phyloP scores from a whole-genome alignment of 2,888 invertebrate species.

The Tipula vernalis region DNA sequence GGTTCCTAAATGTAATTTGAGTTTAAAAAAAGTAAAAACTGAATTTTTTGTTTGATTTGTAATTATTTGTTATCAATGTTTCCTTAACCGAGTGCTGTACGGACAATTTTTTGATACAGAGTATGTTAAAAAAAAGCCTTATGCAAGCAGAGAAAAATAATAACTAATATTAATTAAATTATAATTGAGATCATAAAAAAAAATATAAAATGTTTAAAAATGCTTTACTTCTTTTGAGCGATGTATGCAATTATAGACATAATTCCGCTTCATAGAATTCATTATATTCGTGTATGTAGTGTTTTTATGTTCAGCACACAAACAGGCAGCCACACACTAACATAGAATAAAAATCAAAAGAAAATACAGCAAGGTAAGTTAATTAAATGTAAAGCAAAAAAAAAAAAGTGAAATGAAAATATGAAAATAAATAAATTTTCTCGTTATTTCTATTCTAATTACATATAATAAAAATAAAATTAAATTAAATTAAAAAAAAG shows the following conservation, averaged over 20 bases:
- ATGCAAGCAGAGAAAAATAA: too few relatives aligned
- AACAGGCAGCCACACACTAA: neutral
- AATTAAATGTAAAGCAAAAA: neutral
- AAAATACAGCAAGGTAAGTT: neutral
- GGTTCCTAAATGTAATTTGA: too few relatives aligned
- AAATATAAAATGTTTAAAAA: too few relatives aligned
- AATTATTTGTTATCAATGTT: too few relatives aligned
- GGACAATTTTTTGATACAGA: too few relatives aligned
- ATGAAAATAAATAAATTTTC: neutral
- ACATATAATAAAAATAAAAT: neutral
- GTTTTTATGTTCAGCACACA: neutral
- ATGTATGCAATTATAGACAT: neutral
- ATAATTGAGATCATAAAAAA: too few relatives aligned
- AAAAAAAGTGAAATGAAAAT: neutral
- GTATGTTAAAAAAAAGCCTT: too few relatives aligned
- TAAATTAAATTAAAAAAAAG: neutral
- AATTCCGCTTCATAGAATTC: neutral
- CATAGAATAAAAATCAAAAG: neutral
- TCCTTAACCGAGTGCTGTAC: too few relatives aligned
- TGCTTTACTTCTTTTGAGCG: too few relatives aligned
- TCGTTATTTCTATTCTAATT: constrained; percentile 4
- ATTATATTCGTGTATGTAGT: neutral
- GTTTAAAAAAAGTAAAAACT: too few relatives aligned
- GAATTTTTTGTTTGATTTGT: too few relatives aligned
- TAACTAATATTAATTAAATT: too few relatives aligned